These are phyloP conservation scores for Nycticebus coucang DNA, from an alignment of 2,113 vertebrate species.

Conservation along the genomic window DNA sequence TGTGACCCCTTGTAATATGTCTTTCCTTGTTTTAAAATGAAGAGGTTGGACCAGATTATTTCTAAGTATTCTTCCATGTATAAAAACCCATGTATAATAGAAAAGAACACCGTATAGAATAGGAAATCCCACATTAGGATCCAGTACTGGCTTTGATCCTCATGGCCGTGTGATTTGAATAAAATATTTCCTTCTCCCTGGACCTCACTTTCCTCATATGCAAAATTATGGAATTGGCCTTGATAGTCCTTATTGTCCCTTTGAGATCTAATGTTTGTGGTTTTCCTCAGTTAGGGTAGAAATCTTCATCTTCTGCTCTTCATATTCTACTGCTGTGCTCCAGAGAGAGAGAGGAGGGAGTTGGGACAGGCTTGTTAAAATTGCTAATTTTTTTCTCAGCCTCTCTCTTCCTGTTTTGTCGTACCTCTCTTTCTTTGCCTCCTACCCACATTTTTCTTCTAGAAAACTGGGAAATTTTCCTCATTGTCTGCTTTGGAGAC, in stretches of 20 bases:
- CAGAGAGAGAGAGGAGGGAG: too few species aligned
- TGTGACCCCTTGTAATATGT: background rate
- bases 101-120: background rate
- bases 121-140: background rate
- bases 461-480: background rate
- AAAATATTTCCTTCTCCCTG: background rate
- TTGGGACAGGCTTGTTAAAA: background rate
- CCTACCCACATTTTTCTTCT: background rate
- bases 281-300: background rate
- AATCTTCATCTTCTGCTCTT: background rate
- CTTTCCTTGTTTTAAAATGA: background rate
- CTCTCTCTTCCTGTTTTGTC: background rate
- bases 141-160: background rate
- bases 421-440: background rate
- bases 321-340: background rate
- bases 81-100: background rate
- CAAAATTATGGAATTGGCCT: background rate
- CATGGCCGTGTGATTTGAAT: background rate
- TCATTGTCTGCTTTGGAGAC: background rate
- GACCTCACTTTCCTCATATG: background rate
- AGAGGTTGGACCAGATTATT: background rate
- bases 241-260: background rate
- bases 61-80: background rate
- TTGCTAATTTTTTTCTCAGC: background rate
- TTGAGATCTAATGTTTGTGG: background rate